These are phyloP conservation scores for Chloebia gouldiae DNA, from an alignment of 2,113 vertebrate species.

Conservation along the genomic window DNA sequence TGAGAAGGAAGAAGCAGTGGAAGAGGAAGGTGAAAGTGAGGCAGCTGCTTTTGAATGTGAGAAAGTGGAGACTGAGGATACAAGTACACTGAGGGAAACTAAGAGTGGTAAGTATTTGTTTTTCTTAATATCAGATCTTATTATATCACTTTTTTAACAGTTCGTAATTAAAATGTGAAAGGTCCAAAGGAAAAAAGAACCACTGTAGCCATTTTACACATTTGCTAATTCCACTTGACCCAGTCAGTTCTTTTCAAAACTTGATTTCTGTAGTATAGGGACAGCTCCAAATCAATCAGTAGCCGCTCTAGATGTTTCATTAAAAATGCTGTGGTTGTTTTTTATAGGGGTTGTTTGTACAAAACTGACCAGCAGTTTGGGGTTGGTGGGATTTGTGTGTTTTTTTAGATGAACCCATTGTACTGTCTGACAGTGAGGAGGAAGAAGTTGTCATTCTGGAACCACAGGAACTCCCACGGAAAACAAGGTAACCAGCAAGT, in stretches of 20 bases:
- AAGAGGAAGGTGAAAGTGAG: slow-evolving; percentile 63
- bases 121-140: neutral
- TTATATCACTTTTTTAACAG: neutral
- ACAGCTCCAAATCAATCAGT: neutral
- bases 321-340: neutral
- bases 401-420: slow-evolving; percentile 78
- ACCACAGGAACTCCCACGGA: slow-evolving; percentile 66
- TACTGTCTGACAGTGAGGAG: slow-evolving; percentile 93
- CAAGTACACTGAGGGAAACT: neutral
- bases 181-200: neutral
- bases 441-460: slow-evolving; percentile 92
- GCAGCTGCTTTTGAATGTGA: slow-evolving; percentile 35
- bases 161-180: neutral
- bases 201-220: neutral
- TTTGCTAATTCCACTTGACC: neutral
- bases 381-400: neutral
- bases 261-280: neutral
- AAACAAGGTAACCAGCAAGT: slow-evolving; percentile 70
- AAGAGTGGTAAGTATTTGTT: neutral
- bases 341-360: neutral
- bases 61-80: slow-evolving; percentile 40
- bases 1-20: slow-evolving; percentile 61
- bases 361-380: neutral
- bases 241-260: neutral
- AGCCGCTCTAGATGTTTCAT: neutral